Evolutionary conservation across 2,888 invertebrate species (phyloP), one percentile per base, ranked within the genome.

Genomic region (Vandiemenella viatica): DNA sequence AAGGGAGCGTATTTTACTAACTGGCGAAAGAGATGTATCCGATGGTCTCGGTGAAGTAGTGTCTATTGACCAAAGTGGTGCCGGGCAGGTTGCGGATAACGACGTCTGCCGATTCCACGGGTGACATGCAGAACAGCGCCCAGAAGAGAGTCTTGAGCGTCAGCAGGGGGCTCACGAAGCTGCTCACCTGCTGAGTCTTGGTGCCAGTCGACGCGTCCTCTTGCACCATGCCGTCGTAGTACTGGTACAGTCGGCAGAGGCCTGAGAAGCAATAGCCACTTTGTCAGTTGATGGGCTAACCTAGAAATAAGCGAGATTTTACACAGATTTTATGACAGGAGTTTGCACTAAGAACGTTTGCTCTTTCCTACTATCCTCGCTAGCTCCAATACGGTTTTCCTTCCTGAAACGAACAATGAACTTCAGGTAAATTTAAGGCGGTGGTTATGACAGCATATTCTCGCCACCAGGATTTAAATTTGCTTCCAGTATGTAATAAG

Each of bases 61-160:
- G 80, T 26, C 67, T 65, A 58, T 77, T 78, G 17, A 18, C 17
- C 6, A 13, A 5, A 0, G 66, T 64, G 10, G 10, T 26, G 17
- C 67, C 67, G 0, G 71, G 69, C 19, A 73, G 60, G 59, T 79
- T 79, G 58, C 76, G 76, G 21, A 80, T 71, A 8, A 81, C 68
- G 13, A 80, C 77, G 55, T 79, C 77, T 0, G 76, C 79, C 22
- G 76, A 75, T 57, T 78, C 75, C 49, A 77, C 62, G 0, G 78
- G 74, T 1, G 77, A 72, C 77, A 80, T 77, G 56, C 79, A 78
- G 57, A 81, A 79, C 19, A 82, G 62, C 0, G 77, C 77, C 81
- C 81, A 82, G 61, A 81, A 82, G 46, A 80, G 68, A 0, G 79
- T 79, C 57, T 76, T 76, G 43, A 80, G 58, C 0, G 79, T 75